These are phyloP conservation scores for Bactericera cockerelli DNA, from an alignment of 1,140 invertebrate genomes.

Conservation along the genomic window DNA sequence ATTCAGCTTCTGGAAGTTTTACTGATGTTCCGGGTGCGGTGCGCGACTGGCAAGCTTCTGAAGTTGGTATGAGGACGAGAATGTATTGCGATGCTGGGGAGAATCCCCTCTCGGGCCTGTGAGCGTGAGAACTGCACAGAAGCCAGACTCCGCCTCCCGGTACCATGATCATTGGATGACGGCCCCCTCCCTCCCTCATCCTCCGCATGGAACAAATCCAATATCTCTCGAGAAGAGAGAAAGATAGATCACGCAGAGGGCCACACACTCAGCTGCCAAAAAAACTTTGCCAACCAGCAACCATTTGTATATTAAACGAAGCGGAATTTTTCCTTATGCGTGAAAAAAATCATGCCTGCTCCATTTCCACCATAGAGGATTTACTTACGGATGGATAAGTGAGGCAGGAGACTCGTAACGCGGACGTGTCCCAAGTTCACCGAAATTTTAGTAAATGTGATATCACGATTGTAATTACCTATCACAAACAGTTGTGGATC, in stretches of 20 bases:
- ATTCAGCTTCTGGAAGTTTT: constrained; percentile 1
- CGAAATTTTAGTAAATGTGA: too few relatives aligned
- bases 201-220: neutral
- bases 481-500: too few relatives aligned
- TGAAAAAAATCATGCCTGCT: too few relatives aligned
- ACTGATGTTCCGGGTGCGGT: constrained; percentile 2
- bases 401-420: too few relatives aligned
- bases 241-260: neutral
- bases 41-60: constrained; percentile 1
- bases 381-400: too few relatives aligned
- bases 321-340: too few relatives aligned
- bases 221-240: neutral
- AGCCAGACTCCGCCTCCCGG: neutral
- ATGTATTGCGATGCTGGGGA: neutral
- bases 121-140: constrained; percentile 8
- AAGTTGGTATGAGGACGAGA: constrained; percentile 4
- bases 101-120: neutral
- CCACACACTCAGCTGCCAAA: neutral
- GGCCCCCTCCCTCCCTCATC: too few relatives aligned
- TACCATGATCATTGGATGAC: neutral
- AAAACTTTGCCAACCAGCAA: too few relatives aligned
- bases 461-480: too few relatives aligned
- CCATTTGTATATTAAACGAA: neutral
- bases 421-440: too few relatives aligned
- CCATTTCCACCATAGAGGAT: too few relatives aligned